A percentile compares a stretch with the other conserved stretches of the same genome.
phyloP scores from a whole-genome alignment of 2,113 vertebrate species.

The Rutilus rutilus region DNA sequence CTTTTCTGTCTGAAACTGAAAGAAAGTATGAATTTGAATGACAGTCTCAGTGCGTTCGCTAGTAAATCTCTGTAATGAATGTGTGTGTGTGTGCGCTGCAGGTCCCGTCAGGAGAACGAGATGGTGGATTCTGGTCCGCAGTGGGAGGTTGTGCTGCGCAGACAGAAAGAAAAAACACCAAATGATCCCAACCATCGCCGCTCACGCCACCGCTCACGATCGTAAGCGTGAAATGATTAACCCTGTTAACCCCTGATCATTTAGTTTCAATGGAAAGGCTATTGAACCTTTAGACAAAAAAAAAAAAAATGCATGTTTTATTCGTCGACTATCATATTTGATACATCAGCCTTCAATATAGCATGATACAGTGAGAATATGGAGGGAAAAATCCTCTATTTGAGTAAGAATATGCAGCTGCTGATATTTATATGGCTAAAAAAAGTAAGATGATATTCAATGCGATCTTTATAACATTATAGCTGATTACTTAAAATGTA shows the following conservation, averaged over 20 bases:
- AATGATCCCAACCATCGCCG: conserved; percentile 79
- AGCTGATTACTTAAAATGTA: not conserved
- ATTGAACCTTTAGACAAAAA: too few relatives aligned
- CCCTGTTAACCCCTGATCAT: not conserved
- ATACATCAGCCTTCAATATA: not conserved
- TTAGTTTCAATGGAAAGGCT: too few relatives aligned
- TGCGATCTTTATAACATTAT: not conserved
- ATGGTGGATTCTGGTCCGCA: conserved; percentile 87
- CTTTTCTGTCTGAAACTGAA: not conserved
- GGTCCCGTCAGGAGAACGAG: conserved; percentile 85
- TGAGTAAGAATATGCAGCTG: not conserved
- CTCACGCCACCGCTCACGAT: conserved; percentile 88
- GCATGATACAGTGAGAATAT: not conserved
- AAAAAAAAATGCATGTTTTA: too few relatives aligned
- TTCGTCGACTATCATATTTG: not conserved
- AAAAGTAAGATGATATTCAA: not conserved
- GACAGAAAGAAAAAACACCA: conserved; percentile 84
- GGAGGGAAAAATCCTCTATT: not conserved
- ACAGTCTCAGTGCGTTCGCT: too few relatives aligned
- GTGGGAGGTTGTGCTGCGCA: conserved; percentile 85
- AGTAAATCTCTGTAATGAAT: not conserved
- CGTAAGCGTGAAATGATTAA: conserved; percentile 67
- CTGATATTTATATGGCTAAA: not conserved
- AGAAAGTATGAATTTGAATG: not conserved
- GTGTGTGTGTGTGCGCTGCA: conserved; percentile 57